Base-by-base conservation (phyloP, 2,888 invertebrate species). In the Drosophila maculinotata region DNA sequence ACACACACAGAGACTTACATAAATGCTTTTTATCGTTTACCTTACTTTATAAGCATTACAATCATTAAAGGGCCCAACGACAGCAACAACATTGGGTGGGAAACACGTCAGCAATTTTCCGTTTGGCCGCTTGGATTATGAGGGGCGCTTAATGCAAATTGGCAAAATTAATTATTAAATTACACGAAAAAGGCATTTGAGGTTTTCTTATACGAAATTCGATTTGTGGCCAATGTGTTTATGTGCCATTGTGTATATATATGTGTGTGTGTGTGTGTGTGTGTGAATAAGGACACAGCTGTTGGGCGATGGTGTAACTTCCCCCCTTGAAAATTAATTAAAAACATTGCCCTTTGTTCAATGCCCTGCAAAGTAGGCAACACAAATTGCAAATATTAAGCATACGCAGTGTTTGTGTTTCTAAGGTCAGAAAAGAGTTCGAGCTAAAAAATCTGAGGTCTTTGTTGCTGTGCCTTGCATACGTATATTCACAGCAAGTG, bases 131-230 rank as follows among this genome's bases (percentile, higher is more conserved):
- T 42, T 38, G 73, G 73, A 69, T 79, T 79, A 80, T 73, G 69
- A 49, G 49, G 57, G 49, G 26, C 65, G 67, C 64, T 76, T 69
- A 70, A 66, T 74, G 85, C 70, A 87, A 84, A 88, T 85, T 85
- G 76, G 66, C 74, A 77, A 88, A 88, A 88, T 88, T 88, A 87
- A 86, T 88, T 88, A 82, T 82, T 83, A 80, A 80, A 79, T 85
- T 80, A 87, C 70, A 88, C 69, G 76, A 76, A 77, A 87, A 79
- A 73, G 57, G 76, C 87, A 84, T 84, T 82, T 76, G 66, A 30
- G 71, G 69, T 68, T 74, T 59, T 60, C 64, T 51, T 56, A 56
- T 17, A 58, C 15, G 28, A 36, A 35, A 25, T 58, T 67, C 76
- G 58, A 68, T 67, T 82, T 85, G 76, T 45, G 79, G 82, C 44